phyloP scores from a whole-genome alignment of 2,888 invertebrate genomes.

The Autographa pulchrina region DNA sequence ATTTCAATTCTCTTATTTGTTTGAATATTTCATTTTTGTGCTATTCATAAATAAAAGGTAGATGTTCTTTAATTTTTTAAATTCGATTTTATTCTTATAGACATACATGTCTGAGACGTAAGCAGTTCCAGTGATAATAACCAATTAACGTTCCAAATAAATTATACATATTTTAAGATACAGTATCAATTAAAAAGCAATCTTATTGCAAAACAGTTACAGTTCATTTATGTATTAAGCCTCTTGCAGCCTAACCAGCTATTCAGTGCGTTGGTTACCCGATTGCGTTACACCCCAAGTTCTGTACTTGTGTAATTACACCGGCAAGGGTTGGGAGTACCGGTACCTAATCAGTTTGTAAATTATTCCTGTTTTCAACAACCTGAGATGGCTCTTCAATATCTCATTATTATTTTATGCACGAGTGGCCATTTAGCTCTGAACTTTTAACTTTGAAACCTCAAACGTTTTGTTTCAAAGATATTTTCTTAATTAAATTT shows the following conservation, averaged over 20 bases:
- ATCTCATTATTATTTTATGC: conserved; percentile 60
- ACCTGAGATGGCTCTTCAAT: conserved; percentile 49
- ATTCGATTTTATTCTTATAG: too few species aligned
- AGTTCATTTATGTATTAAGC: background rate
- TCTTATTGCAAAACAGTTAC: background rate
- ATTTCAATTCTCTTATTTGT: too few species aligned
- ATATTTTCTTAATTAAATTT: background rate
- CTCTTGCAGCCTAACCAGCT: background rate
- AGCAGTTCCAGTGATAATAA: too few species aligned
- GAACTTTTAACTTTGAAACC: conserved; percentile 26
- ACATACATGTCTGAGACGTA: too few species aligned
- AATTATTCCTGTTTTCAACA: conserved; percentile 53
- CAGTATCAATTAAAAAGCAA: background rate
- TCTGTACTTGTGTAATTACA: conserved; percentile 31
- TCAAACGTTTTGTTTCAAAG: background rate
- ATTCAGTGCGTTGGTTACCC: background rate
- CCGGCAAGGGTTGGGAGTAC: conserved; percentile 42
- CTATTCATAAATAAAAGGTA: too few species aligned
- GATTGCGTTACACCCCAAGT: conserved; percentile 42
- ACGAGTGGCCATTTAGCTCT: conserved; percentile 20
- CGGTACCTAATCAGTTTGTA: conserved; percentile 55
- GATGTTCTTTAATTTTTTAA: too few species aligned
- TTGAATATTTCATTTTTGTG: too few species aligned
- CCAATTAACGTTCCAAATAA: too few species aligned
- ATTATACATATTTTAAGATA: too few species aligned